Evolutionary conservation across 2,113 vertebrate genomes (phyloP).

Genomic region (Pica pica): DNA sequence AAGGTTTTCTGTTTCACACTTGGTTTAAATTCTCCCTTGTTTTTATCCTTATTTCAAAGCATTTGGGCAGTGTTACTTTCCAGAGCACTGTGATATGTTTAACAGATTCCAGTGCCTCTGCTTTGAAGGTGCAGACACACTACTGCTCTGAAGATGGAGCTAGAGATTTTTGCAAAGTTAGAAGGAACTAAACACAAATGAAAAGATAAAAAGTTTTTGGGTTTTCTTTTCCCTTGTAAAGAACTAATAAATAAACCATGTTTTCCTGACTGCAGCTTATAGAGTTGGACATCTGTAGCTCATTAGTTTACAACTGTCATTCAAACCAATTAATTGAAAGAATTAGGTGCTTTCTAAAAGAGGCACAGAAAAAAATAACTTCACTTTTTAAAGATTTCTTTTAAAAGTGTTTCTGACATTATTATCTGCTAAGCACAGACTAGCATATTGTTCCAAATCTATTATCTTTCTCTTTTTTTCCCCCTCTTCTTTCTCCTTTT

Average conservation of each 20-base stretch:
- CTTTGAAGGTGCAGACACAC: slow-evolving; percentile 16
- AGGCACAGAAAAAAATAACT: slow-evolving; percentile 18
- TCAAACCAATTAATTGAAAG: slow-evolving; percentile 56
- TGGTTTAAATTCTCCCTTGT: neutral
- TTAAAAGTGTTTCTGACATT: neutral
- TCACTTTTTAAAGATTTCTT: neutral
- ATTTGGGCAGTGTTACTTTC: neutral
- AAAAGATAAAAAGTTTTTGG: neutral
- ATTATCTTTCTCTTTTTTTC: neutral
- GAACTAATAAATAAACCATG: slow-evolving; percentile 28
- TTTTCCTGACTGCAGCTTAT: slow-evolving; percentile 24
- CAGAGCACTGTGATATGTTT: neutral
- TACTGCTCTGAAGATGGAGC: slow-evolving; percentile 73
- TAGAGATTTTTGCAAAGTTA: slow-evolving; percentile 64
- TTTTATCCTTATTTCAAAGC: neutral
- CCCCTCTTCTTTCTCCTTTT: neutral
- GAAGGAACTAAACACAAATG: neutral
- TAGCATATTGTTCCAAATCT: neutral
- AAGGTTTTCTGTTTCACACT: neutral
- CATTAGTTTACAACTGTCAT: slow-evolving; percentile 49
- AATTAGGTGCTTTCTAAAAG: slow-evolving; percentile 34
- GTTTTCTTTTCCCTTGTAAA: neutral
- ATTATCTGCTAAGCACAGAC: neutral
- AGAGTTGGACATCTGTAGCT: slow-evolving; percentile 53
- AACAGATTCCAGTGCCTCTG: neutral